A percentile compares a stretch with the other conserved stretches of the same genome.
Conservation (phyloP, 2,797 vertebrate species). For the Hoplostethus atlanticus region DNA sequence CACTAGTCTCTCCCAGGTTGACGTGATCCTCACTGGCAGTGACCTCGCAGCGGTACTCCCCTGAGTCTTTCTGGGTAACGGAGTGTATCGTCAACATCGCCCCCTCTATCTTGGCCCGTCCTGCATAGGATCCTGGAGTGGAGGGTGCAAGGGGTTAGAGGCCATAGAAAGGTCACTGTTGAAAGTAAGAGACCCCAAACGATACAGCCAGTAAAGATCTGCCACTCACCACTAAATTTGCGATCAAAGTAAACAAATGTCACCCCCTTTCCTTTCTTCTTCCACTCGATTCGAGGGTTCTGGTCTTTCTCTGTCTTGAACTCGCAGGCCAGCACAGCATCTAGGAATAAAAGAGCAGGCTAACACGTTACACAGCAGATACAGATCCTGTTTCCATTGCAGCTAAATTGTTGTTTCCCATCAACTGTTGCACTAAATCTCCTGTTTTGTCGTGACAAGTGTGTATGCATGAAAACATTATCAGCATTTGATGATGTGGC, state of each 20-base stretch:
- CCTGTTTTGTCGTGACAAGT: too few species aligned
- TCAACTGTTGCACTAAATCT: too few species aligned
- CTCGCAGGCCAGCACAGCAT: constrained; percentile 90
- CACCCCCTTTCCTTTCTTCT: constrained; percentile 88
- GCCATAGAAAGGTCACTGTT: background rate
- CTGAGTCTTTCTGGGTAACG: constrained; percentile 92
- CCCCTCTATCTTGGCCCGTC: constrained; percentile 89
- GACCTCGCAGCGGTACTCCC: constrained; percentile 94
- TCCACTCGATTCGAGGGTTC: constrained; percentile 93
- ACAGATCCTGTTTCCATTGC: too few species aligned
- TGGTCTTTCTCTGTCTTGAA: constrained; percentile 87
- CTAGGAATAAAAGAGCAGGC: constrained; percentile 68
- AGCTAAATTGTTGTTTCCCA: too few species aligned
- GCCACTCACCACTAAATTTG: constrained; percentile 83
- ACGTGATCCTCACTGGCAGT: constrained; percentile 87
- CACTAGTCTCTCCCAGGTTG: constrained; percentile 87
- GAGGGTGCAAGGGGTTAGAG: background rate
- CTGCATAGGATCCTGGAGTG: constrained; percentile 82
- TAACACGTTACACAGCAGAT: too few species aligned
- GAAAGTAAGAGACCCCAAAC: background rate
- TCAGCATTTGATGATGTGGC: too few species aligned
- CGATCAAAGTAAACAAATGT: constrained; percentile 92
- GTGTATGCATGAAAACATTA: too few species aligned
- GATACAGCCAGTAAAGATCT: background rate
- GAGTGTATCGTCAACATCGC: constrained; percentile 91